Evolutionary conservation across 2,113 vertebrate genomes (phyloP).

Genomic region (Clarias macrocephalus): DNA sequence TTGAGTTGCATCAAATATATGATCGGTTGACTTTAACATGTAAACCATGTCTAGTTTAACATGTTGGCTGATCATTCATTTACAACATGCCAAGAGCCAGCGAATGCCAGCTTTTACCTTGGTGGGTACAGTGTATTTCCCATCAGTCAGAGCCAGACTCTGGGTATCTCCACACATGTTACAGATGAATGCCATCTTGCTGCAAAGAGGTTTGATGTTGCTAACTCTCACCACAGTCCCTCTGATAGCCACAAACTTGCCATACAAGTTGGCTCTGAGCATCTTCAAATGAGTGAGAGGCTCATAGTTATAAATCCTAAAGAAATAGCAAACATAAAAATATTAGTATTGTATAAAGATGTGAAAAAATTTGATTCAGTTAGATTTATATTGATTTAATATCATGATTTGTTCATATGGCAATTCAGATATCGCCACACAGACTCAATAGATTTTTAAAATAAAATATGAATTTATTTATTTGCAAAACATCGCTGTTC

Average conservation of each 20-base stretch:
- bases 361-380: too few relatives aligned
- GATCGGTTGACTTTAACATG: not conserved
- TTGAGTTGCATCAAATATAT: not conserved
- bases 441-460: too few relatives aligned
- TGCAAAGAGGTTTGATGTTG: slow-evolving; percentile 89
- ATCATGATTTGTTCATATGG: too few relatives aligned
- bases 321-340: not conserved
- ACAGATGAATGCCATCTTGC: slow-evolving; percentile 87
- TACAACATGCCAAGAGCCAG: not conserved
- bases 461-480: too few relatives aligned
- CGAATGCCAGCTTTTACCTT: slow-evolving; percentile 73
- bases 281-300: slow-evolving; percentile 84
- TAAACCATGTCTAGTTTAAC: not conserved
- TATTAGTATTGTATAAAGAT: not conserved
- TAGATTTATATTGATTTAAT: too few relatives aligned
- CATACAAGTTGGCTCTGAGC: slow-evolving; percentile 87
- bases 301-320: slow-evolving; percentile 93
- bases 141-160: slow-evolving; percentile 82
- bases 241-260: slow-evolving; percentile 84
- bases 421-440: too few relatives aligned
- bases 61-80: not conserved
- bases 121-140: slow-evolving; percentile 85
- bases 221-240: slow-evolving; percentile 93
- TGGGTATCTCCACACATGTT: slow-evolving; percentile 77
- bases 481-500: too few relatives aligned